Conservation (phyloP, 2,113 vertebrate genomes). For the Pterocles gutturalis region DNA sequence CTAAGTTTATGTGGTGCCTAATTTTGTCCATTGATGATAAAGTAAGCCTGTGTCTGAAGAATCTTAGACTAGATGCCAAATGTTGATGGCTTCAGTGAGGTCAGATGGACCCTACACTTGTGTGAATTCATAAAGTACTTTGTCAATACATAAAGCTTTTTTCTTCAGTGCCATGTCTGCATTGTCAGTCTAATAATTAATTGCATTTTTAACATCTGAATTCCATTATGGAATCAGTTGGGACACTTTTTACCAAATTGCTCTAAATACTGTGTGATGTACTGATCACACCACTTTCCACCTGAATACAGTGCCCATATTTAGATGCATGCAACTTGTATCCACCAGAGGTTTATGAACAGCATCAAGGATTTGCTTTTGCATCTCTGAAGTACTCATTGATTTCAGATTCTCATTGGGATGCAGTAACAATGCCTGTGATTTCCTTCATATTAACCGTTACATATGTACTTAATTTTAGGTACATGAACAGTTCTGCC, state of each 20-base stretch:
- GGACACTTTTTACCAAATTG: neutral
- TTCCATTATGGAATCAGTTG: neutral
- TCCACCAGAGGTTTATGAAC: neutral
- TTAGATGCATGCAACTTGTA: neutral
- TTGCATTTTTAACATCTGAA: neutral
- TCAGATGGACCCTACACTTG: neutral
- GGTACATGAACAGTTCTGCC: neutral
- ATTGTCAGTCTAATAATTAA: neutral
- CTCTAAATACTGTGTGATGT: neutral
- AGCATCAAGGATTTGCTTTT: neutral
- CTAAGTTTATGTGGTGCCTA: neutral
- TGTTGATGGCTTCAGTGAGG: neutral
- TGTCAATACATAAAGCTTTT: neutral
- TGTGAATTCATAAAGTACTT: neutral
- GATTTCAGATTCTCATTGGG: neutral
- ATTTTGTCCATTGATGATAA: neutral
- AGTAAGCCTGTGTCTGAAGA: neutral
- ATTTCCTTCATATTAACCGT: neutral
- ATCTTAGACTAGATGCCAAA: neutral
- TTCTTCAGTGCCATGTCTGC: neutral
- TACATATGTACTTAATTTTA: slow-evolving; percentile 30
- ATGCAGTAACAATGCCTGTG: neutral
- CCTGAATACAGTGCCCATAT: neutral
- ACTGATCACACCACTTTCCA: neutral
- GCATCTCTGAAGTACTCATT: neutral